Base-by-base conservation (phyloP, 2,113 vertebrate species). In the Charadrius vociferus region DNA sequence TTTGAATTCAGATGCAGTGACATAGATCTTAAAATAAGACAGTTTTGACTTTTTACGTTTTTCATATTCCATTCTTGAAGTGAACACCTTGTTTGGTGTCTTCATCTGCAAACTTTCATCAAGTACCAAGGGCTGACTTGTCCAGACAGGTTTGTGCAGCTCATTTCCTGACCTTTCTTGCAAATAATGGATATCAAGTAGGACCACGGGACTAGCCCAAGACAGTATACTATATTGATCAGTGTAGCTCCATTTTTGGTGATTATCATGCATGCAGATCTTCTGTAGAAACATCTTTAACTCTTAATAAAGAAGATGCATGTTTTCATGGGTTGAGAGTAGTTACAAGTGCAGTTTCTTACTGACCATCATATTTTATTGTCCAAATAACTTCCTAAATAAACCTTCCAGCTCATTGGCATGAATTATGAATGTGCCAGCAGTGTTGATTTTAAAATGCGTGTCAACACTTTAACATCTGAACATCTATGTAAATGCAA, bases 401-500 rank as follows among this genome's bases (percentile, higher is more conserved):
- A 95, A 97, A 88, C 61, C 52, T 95, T 88, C 67, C 70, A 93
- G 55, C 43, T 96, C 84, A 34, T 78, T 79, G 73, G 14, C 88
- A 95, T 97, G 83, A 82, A 98, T 97, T 97, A 97, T 96, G 77
- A 97, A 96, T 98, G 81, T 75, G n/a, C n/a, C 43, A 67, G 80
- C 86, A 92, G 81, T 50, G 43, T 81, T 97, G 92, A 87, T 97
- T 98, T 98, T 97, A 94, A 96, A 97, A 97, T 96, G 59, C 70
- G 0, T 80, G 63, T 97, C 95, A 96, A 96, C 95, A 96, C 88
- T 96, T 97, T 97, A 96, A 81, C 95, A 97, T 97, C 97, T 97
- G 86, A 91, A 95, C 88, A 97, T 92, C 94, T 97, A 95, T 97
- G 94, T 95, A 98, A 98, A 98, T 97, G 84, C 41, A 96, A 96